Conservation (phyloP, 2,888 invertebrate species). For the Hirtodrosophila alboralis region DNA sequence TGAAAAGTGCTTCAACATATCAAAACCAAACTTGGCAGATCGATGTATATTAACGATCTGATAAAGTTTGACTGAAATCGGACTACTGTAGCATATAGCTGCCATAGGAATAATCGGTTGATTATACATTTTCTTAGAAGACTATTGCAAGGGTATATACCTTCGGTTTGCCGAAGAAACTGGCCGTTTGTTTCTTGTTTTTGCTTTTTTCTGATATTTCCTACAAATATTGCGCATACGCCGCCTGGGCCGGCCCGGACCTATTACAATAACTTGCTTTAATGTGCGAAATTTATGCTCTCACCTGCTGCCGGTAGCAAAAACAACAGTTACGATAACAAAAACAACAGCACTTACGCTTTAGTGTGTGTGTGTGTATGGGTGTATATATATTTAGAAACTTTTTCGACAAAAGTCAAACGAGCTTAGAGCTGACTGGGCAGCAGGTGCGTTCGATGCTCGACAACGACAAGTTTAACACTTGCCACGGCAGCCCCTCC, state of each 20-base stretch:
- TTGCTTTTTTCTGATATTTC: no score
- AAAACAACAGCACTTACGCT: not conserved
- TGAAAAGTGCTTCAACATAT: no score
- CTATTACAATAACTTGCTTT: slow-evolving; percentile 55
- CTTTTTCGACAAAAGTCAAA: slow-evolving; percentile 60
- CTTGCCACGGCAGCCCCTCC: slow-evolving; percentile 29
- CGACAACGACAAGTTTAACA: slow-evolving; percentile 65
- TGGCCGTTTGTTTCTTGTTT: no score
- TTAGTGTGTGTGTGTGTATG: not conserved
- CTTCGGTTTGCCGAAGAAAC: no score
- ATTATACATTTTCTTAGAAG: no score
- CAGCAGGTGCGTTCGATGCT: slow-evolving; percentile 63
- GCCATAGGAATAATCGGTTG: no score
- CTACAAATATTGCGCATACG: slow-evolving; percentile 45
- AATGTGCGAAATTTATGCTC: slow-evolving; percentile 64
- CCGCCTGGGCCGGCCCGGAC: slow-evolving; percentile 11
- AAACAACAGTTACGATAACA: slow-evolving; percentile 22
- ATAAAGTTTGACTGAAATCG: no score
- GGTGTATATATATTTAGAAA: slow-evolving; percentile 28
- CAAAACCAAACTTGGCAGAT: no score
- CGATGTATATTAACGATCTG: no score
- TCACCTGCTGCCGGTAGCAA: slow-evolving; percentile 61
- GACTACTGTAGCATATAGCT: no score
- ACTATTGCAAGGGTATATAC: no score
- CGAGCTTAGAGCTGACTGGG: slow-evolving; percentile 36